Conservation (phyloP, 2,113 vertebrate genomes). For the Dolichallabes microphthalmus region DNA sequence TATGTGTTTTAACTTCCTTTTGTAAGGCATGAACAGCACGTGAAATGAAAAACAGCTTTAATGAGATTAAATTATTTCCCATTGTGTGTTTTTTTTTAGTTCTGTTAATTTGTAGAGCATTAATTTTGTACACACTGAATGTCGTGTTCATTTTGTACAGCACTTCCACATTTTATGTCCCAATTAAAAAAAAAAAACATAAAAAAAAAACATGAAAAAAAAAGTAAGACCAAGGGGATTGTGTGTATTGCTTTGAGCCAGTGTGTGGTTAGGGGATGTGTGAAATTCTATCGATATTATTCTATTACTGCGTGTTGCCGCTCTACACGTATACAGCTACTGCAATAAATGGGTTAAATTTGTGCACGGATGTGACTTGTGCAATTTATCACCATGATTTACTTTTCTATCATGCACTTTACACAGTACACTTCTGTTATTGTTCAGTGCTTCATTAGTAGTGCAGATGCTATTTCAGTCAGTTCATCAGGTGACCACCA, state of each 20-base stretch:
- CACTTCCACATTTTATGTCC: slow-evolving; percentile 84
- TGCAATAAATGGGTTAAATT: slow-evolving; percentile 99
- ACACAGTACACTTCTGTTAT: neutral
- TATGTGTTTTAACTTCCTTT: slow-evolving; percentile 13
- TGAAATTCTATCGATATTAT: slow-evolving; percentile 88
- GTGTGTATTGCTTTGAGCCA: slow-evolving; percentile 93
- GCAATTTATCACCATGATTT: slow-evolving; percentile 34
- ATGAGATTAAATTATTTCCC: slow-evolving; percentile 79
- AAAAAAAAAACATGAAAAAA: slow-evolving; percentile 67
- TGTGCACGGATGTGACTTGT: slow-evolving; percentile 75
- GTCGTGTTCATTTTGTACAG: slow-evolving; percentile 85
- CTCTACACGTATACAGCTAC: slow-evolving; percentile 97
- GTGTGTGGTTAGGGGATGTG: slow-evolving; percentile 93
- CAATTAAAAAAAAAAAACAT: slow-evolving; percentile 74
- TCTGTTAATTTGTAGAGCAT: slow-evolving; percentile 64
- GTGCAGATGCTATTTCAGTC: neutral
- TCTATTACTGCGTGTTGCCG: slow-evolving; percentile 98
- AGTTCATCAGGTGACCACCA: neutral
- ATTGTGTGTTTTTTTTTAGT: slow-evolving; percentile 71
- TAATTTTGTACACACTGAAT: slow-evolving; percentile 83
- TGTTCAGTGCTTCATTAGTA: neutral
- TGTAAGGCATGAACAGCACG: slow-evolving; percentile 94
- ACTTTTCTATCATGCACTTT: neutral
- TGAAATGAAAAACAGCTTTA: slow-evolving; percentile 78
- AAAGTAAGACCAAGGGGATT: slow-evolving; percentile 74